phyloP scores from a whole-genome alignment of 2,888 invertebrate genomes.

The Oxystoma pomonae region DNA sequence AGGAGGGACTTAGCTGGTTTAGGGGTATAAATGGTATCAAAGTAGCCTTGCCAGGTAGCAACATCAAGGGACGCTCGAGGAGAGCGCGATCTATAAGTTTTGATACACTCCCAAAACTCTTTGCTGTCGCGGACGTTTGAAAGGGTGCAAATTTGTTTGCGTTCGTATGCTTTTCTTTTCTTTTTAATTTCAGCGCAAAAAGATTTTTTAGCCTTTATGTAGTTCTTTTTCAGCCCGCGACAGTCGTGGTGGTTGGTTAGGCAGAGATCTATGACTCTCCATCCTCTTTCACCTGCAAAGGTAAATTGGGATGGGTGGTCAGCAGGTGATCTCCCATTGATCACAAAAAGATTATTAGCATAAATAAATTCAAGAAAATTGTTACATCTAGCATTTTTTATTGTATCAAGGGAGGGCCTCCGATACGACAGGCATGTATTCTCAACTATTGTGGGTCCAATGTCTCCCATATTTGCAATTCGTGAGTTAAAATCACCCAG shows the following conservation, averaged over 20 bases:
- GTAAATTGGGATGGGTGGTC: not conserved
- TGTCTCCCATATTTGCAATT: too few relatives aligned
- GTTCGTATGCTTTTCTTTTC: not conserved
- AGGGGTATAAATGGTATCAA: not conserved
- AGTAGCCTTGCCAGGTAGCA: not conserved
- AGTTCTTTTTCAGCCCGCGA: not conserved
- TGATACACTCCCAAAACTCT: not conserved
- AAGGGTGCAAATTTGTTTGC: not conserved
- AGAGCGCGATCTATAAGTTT: not conserved
- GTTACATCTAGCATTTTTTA: too few relatives aligned
- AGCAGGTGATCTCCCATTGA: not conserved
- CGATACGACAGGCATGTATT: too few relatives aligned
- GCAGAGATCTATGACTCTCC: not conserved
- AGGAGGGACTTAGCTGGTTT: not conserved
- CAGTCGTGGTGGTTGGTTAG: not conserved
- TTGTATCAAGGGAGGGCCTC: too few relatives aligned
- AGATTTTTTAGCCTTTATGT: not conserved
- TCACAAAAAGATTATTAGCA: not conserved
- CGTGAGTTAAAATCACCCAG: too few relatives aligned
- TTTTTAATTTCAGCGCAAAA: not conserved
- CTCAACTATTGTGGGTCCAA: too few relatives aligned
- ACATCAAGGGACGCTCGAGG: not conserved
- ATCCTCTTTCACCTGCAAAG: not conserved
- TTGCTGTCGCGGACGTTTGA: not conserved
- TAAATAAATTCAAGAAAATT: not conserved